Percentiles rank a stretch among this genome's conserved stretches.
These are phyloP conservation scores for Agriopis aurantiaria DNA, from an alignment of 2,888 invertebrate species.

Conservation along the genomic window DNA sequence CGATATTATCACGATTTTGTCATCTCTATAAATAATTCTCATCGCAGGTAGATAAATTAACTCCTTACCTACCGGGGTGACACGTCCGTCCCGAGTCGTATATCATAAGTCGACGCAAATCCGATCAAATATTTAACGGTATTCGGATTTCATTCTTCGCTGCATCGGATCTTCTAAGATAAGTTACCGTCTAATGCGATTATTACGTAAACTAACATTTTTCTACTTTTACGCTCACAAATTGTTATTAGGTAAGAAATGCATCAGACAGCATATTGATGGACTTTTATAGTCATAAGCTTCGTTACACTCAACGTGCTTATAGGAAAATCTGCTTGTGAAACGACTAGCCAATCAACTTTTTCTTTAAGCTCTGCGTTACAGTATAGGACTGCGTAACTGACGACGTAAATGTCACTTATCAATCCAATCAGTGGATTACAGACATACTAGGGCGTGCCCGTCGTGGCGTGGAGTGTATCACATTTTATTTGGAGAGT, in stretches of 20 bases:
- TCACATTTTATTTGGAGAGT: conserved; percentile 50
- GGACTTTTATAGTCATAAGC: conserved; percentile 25
- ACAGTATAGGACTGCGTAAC: conserved; percentile 39
- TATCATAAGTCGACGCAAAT: conserved; percentile 79
- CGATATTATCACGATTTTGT: conserved; percentile 30
- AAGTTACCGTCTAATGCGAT: conserved; percentile 71
- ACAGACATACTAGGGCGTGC: conserved; percentile 46
- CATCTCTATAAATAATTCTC: conserved; percentile 39
- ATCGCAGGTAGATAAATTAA: conserved; percentile 48
- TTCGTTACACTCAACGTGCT: conserved; percentile 12
- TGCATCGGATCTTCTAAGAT: conserved; percentile 63
- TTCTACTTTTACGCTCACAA: conserved; percentile 51
- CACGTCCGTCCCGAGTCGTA: conserved; percentile 59
- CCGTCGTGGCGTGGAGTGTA: conserved; percentile 39
- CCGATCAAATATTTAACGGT: conserved; percentile 83
- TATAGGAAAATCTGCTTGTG: conserved; percentile 48
- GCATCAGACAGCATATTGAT: conserved; percentile 47
- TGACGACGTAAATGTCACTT: conserved; percentile 48
- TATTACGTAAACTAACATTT: conserved; percentile 67
- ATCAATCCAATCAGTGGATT: conserved; percentile 58
- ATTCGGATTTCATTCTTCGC: conserved; percentile 65
- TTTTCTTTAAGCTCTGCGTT: conserved; percentile 39
- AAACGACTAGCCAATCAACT: conserved; percentile 47
- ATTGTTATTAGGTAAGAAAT: conserved; percentile 52
- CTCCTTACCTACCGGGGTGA: conserved; percentile 49